Base-by-base conservation (phyloP, 2,888 invertebrate species). In the Latrodectus elegans region DNA sequence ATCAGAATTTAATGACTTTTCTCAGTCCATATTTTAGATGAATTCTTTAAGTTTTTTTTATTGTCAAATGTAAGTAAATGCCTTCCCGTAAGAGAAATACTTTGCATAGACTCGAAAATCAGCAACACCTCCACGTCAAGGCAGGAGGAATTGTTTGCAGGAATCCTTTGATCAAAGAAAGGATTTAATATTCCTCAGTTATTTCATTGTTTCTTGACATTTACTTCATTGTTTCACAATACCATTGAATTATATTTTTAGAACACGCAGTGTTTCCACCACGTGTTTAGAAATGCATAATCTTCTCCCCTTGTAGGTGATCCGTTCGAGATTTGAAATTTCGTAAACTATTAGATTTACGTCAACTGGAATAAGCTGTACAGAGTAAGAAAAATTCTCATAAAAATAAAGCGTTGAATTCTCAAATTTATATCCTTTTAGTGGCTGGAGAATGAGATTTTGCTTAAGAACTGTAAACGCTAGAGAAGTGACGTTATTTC, bases 401-500 rank as follows among this genome's bases (percentile, higher is more conserved):
- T 67, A 60, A 67, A 68, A 82, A 82, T 68, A 75, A 26, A 52
- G 55, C 64, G 68, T 67, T 75, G 79, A 80, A 80, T 85, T 80
- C 80, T 60, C 67, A 68, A 85, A 85, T 85, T 85, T 85, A 85
- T 84, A 84, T 80, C 75, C 73, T 74, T 79, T 80, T 71, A 75
- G 85, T 74, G 60, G 64, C 68, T 71, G 17, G 80, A 75, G 73
- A 70, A 70, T 85, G 74, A 26, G 80, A 79, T 80, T 85, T 85
- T 85, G 75, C 85, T 79, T 75, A 53, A 85, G 85, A 85, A 85
- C 85, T 85, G 80, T 85, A 80, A 80, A 85, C 68, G 53, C 75
- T 71, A 64, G 80, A 1, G 4, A 75, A 80, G 79, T 80, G 80
- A 75, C 64, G 85, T 70, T 85, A 85, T 85, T 85, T 85, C 85